A percentile compares a stretch with the other conserved stretches of the same genome.
These are phyloP conservation scores for Boulengeromyrus knoepffleri DNA, from an alignment of 2,113 vertebrate genomes.

Conservation along the genomic window DNA sequence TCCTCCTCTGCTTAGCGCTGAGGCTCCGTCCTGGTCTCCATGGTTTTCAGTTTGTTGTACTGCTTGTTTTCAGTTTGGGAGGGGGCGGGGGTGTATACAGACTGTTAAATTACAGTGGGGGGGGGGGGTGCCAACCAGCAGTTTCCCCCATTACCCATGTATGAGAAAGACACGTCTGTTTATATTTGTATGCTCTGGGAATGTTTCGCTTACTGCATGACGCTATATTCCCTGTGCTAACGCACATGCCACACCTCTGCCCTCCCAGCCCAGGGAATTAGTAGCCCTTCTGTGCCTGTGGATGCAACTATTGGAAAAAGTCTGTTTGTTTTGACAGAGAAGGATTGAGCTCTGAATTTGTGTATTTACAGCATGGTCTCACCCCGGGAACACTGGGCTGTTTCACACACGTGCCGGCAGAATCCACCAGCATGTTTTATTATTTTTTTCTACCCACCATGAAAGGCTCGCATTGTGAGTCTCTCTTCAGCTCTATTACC, in stretches of 20 bases:
- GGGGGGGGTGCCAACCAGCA: background rate
- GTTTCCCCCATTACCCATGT: background rate
- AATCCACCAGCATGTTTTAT: background rate
- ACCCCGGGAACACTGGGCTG: background rate
- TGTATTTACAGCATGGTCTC: background rate
- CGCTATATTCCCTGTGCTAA: background rate
- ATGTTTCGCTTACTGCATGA: background rate
- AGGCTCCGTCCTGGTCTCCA: background rate
- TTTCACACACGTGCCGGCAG: slow-evolving; percentile 8
- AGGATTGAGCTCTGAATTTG: background rate
- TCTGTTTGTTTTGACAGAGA: slow-evolving; percentile 11
- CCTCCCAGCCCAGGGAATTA: background rate
- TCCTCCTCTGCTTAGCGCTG: background rate
- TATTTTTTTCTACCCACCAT: slow-evolving; percentile 12
- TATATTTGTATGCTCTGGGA: background rate
- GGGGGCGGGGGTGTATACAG: background rate
- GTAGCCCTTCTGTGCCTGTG: background rate
- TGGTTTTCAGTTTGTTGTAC: background rate
- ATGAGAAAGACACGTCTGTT: background rate
- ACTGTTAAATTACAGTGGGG: background rate
- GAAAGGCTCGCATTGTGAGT: slow-evolving; percentile 10
- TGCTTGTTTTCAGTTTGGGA: background rate
- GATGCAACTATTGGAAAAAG: background rate
- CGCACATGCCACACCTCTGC: background rate
- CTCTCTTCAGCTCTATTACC: slow-evolving; percentile 2